Base-by-base conservation (phyloP, 2,797 vertebrate genomes). In the Pantherophis vulpinus region DNA sequence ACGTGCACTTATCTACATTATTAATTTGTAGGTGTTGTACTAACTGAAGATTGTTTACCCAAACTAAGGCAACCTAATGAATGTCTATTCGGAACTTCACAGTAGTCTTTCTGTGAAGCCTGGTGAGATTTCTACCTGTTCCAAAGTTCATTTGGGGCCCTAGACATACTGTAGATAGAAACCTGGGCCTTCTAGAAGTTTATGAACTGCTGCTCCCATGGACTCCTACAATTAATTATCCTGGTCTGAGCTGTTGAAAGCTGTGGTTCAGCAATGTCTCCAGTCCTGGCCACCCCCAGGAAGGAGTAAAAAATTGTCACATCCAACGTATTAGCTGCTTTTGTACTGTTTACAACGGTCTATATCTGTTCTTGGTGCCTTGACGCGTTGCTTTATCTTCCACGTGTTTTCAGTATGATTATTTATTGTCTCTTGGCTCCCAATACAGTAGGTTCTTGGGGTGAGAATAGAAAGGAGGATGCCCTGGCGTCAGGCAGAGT, bases 401-500 rank as follows among this genome's bases (percentile, higher is more conserved):
- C n/a, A 88, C 63, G 4, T 32, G 27, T 56, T 70, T 91, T 74
- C 27, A 87, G 47, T 29, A 42, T 42, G 10, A 61, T 90, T 32
- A 3, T 25, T 70, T 51, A 55, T 87, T 56, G 47, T 23, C 27
- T 83, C 51, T 58, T 0, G 18, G 61, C 63, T 89, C 58, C 58
- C 25, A 47, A 27, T 74, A 8, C n/a, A 56, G 47, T 60, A 8
- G 56, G 60, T 29, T 32, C 6, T 10, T 86, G 88, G 94, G 55
- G 42, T 55, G 66, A 88, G 92, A 27, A 60, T 74, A 29, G 54
- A 89, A 79, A 55, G 54, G 5, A 7, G 20, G 70, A n/a, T 91
- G 92, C 4, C 74, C 56, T 61, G 96, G 96, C 90, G 70, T 94
- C 92, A 89, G 91, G 92, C 92, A 61, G 83, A n/a, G 91, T 93